These are phyloP conservation scores for Danio aesculapii DNA, from an alignment of 2,797 vertebrate species.

Conservation along the genomic window DNA sequence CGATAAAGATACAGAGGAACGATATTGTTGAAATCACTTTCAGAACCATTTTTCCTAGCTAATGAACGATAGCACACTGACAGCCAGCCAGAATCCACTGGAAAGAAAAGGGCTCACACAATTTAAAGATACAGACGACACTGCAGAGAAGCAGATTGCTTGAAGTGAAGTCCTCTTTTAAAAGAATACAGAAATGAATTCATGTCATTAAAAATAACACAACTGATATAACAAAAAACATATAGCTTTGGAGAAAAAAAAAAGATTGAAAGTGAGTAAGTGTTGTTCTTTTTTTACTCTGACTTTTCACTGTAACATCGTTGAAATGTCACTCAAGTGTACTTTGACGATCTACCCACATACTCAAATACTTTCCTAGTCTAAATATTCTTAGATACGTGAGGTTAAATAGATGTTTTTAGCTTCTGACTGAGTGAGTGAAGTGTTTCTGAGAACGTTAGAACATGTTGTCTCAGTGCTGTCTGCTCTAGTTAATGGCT, in stretches of 20 bases:
- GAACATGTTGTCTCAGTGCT: neutral
- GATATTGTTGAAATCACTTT: no score
- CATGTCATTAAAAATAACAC: no score
- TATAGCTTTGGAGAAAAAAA: neutral
- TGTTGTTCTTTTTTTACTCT: neutral
- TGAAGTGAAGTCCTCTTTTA: no score
- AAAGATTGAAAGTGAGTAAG: neutral
- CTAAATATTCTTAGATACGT: neutral
- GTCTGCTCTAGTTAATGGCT: slow-evolving; percentile 64
- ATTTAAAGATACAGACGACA: no score
- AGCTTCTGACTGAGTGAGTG: neutral
- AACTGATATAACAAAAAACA: no score
- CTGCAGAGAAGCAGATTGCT: no score
- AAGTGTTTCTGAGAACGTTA: slow-evolving; percentile 21
- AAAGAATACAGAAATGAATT: no score
- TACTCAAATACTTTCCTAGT: neutral
- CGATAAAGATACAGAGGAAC: no score
- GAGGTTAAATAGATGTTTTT: neutral
- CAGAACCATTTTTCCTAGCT: no score
- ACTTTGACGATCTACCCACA: neutral
- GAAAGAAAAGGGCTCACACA: no score
- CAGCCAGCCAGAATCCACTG: no score
- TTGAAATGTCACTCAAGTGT: neutral
- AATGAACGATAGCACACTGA: no score
- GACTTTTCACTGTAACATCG: neutral